These are phyloP conservation scores for Babyrousa celebensis DNA, from an alignment of 2,797 vertebrate species.

Conservation along the genomic window DNA sequence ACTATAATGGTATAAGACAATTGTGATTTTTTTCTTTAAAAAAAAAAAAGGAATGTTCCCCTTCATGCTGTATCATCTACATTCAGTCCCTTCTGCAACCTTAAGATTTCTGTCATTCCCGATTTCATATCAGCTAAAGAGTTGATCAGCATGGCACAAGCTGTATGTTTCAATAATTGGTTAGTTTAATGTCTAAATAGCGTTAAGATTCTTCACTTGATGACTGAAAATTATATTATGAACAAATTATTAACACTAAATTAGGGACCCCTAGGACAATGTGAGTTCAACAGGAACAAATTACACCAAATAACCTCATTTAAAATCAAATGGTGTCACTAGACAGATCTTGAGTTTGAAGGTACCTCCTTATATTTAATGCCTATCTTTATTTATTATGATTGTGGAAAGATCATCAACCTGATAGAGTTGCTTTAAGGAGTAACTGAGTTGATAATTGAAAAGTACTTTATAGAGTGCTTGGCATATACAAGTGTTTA, in stretches of 20 bases:
- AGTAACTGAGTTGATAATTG: background rate
- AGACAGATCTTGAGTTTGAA: background rate
- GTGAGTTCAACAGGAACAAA: background rate
- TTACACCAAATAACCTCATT: background rate
- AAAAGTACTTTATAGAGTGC: background rate
- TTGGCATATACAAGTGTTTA: background rate
- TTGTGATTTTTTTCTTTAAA: background rate
- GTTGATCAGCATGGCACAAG: background rate
- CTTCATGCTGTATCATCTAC: background rate
- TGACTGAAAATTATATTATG: background rate
- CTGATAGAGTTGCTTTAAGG: background rate
- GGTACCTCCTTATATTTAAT: background rate
- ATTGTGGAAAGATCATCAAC: background rate
- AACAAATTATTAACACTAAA: slow-evolving; percentile 14
- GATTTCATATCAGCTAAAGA: background rate
- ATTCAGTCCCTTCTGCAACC: background rate
- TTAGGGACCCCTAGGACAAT: background rate
- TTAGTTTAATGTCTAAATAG: background rate
- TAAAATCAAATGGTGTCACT: background rate
- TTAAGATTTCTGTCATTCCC: background rate
- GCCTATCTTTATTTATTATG: background rate
- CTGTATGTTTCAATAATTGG: background rate
- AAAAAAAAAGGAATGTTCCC: background rate
- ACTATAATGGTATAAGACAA: background rate
- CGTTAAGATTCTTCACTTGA: slow-evolving; percentile 11